phyloP scores from a whole-genome alignment of 1,140 invertebrate genomes.

The Latrodectus geometricus region DNA sequence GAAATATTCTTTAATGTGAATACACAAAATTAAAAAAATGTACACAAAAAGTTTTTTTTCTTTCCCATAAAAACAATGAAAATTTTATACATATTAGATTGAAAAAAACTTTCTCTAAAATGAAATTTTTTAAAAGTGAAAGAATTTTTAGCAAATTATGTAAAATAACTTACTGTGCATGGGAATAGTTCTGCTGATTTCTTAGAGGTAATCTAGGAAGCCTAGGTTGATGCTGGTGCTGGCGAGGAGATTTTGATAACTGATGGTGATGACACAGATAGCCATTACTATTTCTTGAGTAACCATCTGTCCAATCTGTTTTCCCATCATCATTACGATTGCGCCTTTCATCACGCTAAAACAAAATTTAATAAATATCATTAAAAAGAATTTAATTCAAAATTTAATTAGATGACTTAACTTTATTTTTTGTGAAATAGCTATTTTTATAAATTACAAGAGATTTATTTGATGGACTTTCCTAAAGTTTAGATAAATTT shows the following conservation, averaged over 20 bases:
- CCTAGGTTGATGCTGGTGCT: slow-evolving; percentile 49
- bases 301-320: slow-evolving; percentile 48
- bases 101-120: neutral
- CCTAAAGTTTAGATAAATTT: no score
- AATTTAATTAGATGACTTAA: no score
- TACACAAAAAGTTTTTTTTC: no score
- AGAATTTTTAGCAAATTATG: neutral
- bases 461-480: no score
- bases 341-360: slow-evolving; percentile 33
- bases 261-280: slow-evolving; percentile 35
- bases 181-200: slow-evolving; percentile 58
- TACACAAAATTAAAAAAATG: neutral
- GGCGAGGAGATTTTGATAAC: slow-evolving; percentile 13
- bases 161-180: slow-evolving; percentile 52
- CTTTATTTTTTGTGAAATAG: no score
- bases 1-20: neutral
- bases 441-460: no score
- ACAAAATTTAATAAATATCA: neutral
- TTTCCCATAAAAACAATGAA: neutral
- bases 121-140: neutral
- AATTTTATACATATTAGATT: neutral
- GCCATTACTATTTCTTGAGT: slow-evolving; percentile 42
- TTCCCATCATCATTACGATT: slow-evolving; percentile 34
- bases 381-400: no score
- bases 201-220: slow-evolving; percentile 56